These are phyloP conservation scores for Nomada ferruginata DNA, from an alignment of 2,888 invertebrate genomes.

Conservation along the genomic window DNA sequence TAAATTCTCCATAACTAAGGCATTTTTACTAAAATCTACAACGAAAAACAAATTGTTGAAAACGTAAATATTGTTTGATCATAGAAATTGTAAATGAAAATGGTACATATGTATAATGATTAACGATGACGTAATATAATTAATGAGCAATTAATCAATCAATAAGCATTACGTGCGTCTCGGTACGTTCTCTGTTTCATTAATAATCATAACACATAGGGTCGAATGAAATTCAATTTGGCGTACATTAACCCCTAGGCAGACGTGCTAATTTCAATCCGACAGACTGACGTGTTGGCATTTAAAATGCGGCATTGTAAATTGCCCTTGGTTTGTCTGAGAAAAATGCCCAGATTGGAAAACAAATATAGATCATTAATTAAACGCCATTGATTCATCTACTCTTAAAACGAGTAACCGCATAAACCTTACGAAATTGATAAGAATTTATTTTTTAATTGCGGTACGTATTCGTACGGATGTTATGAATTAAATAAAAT, in stretches of 20 bases:
- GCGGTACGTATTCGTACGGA: too few relatives aligned
- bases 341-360: background rate
- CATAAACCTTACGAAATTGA: too few relatives aligned
- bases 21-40: too few relatives aligned
- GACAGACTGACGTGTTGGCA: background rate
- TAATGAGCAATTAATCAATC: conserved; percentile 3
- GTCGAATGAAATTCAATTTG: conserved; percentile 17
- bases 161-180: background rate
- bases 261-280: conserved; percentile 18
- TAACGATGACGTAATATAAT: background rate
- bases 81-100: background rate
- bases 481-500: too few relatives aligned
- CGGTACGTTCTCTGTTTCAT: background rate
- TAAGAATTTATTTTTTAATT: too few relatives aligned
- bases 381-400: too few relatives aligned
- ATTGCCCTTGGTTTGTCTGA: background rate
- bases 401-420: too few relatives aligned
- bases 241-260: conserved; percentile 5
- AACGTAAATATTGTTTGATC: background rate
- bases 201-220: conserved; percentile 1
- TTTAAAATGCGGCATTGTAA: background rate
- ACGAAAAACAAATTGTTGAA: too few relatives aligned
- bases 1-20: too few relatives aligned
- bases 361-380: background rate
- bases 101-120: background rate